These are phyloP conservation scores for Leucophora obtusa DNA, from an alignment of 2,888 invertebrate genomes.

Conservation along the genomic window DNA sequence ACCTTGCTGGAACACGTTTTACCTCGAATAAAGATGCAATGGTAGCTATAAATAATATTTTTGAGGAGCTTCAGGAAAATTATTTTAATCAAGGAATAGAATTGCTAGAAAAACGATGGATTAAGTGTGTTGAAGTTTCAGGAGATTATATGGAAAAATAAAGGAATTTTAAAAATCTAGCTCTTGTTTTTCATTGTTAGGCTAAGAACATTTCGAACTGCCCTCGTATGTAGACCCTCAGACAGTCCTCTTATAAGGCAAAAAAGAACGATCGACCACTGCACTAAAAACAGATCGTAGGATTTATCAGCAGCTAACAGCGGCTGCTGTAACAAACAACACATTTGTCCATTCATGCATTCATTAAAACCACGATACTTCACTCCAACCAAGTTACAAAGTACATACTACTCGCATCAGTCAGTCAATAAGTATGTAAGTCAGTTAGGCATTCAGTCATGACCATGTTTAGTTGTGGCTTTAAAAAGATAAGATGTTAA, in stretches of 20 bases:
- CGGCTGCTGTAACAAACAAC: slow-evolving; percentile 38
- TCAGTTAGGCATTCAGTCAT: slow-evolving; percentile 59
- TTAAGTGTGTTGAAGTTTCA: too few species aligned
- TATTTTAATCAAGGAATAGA: too few species aligned
- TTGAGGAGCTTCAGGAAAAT: too few species aligned
- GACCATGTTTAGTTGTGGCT: slow-evolving; percentile 58
- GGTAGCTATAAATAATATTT: too few species aligned
- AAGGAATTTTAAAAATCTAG: too few species aligned
- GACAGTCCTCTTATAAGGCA: slow-evolving; percentile 19
- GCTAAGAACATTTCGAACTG: too few species aligned
- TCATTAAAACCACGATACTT: slow-evolving; percentile 33
- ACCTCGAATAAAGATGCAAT: too few species aligned
- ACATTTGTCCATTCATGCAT: slow-evolving; percentile 58
- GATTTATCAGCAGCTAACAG: slow-evolving; percentile 44
- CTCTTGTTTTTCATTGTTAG: too few species aligned
- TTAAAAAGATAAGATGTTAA: slow-evolving; percentile 55
- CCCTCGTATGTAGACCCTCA: background rate
- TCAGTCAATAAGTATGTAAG: slow-evolving; percentile 45
- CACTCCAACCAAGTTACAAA: slow-evolving; percentile 31
- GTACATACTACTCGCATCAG: slow-evolving; percentile 15
- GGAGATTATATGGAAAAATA: too few species aligned
- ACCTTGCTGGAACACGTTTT: too few species aligned
- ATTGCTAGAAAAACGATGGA: too few species aligned
- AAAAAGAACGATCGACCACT: slow-evolving; percentile 19
- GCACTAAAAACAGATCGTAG: slow-evolving; percentile 35